Percentiles rank a stretch among this genome's conserved stretches.
Evolutionary conservation across 2,113 vertebrate species (phyloP).

Genomic region (Illadopsis cleaveri): DNA sequence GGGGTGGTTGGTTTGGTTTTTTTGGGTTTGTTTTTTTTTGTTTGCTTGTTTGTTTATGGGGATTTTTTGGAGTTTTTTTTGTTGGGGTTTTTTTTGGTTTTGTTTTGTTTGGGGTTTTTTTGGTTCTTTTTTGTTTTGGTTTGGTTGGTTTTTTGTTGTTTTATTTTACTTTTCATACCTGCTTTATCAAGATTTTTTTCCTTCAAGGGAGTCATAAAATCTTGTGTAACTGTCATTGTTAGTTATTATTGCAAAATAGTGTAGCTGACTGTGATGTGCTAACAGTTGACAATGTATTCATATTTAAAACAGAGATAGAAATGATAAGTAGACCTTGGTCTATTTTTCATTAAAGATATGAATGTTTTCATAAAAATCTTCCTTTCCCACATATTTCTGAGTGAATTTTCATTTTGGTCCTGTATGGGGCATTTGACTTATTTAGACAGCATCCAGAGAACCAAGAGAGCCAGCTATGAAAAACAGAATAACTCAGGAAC

Average conservation of each 20-base stretch:
- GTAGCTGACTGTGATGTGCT: background rate
- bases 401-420: background rate
- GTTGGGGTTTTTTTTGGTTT: background rate
- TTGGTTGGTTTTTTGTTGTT: background rate
- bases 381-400: background rate
- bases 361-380: background rate
- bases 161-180: background rate
- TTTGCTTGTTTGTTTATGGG: too few relatives aligned
- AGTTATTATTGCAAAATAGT: background rate
- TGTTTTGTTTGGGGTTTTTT: background rate
- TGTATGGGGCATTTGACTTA: background rate
- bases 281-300: background rate
- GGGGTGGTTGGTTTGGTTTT: too few relatives aligned
- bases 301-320: background rate
- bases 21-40: background rate
- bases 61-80: too few relatives aligned
- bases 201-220: slow-evolving; percentile 14
- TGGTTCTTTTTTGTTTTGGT: background rate
- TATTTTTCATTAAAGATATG: background rate
- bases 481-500: background rate
- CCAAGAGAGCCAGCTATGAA: background rate
- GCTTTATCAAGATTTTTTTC: background rate
- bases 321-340: background rate
- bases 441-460: background rate
- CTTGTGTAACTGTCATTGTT: background rate